phyloP scores from a whole-genome alignment of 2,113 vertebrate genomes.

The Prunella himalayana region DNA sequence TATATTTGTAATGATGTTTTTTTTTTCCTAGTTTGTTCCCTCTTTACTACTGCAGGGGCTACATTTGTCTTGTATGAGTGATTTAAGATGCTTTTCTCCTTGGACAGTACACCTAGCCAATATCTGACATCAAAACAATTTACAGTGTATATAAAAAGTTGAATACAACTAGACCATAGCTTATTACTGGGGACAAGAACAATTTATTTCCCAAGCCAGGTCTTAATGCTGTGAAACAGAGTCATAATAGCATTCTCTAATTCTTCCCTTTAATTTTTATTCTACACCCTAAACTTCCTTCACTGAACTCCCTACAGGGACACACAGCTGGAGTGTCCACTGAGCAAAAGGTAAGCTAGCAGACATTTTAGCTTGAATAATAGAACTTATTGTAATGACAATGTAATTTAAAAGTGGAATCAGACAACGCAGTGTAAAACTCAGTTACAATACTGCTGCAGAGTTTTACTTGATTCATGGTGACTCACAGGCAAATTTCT shows the following conservation, averaged over 20 bases:
- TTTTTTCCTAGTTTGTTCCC: background rate
- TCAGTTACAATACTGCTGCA: background rate
- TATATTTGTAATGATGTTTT: background rate
- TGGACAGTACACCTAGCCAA: slow-evolving; percentile 11
- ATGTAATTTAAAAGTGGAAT: background rate
- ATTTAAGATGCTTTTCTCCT: slow-evolving; percentile 44
- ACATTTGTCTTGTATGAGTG: slow-evolving; percentile 2
- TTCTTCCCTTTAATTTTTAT: background rate
- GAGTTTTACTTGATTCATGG: background rate
- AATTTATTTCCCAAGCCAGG: background rate
- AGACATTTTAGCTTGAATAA: background rate
- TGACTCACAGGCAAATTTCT: background rate
- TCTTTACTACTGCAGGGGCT: background rate
- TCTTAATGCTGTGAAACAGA: background rate
- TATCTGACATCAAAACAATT: slow-evolving; percentile 33
- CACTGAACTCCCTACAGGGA: background rate
- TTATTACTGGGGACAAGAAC: background rate
- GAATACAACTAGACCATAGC: background rate
- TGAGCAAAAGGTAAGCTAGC: background rate
- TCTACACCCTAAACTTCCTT: background rate
- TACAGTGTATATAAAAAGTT: background rate
- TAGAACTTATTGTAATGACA: background rate
- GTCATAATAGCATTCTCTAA: background rate
- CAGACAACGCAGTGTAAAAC: background rate
- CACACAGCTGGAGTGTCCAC: background rate